Percentiles rank a stretch among this genome's conserved stretches.
These are phyloP conservation scores for Drosophila pallidifrons DNA, from an alignment of 1,140 invertebrate genomes.

Conservation along the genomic window DNA sequence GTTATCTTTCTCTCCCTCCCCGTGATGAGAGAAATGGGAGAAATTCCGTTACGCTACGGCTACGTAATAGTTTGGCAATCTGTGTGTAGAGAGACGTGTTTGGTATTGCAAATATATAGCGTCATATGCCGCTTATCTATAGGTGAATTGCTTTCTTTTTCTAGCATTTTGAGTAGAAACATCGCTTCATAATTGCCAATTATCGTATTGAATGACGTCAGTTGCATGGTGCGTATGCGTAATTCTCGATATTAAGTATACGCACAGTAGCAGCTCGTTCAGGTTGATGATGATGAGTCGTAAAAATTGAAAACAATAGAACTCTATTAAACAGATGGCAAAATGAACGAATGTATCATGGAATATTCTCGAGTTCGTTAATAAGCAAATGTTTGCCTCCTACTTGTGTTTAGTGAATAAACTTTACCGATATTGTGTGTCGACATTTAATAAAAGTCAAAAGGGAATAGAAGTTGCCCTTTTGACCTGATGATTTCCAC, in stretches of 20 bases:
- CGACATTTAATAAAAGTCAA: constrained; percentile 18
- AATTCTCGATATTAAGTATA: constrained; percentile 58
- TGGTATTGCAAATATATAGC: neutral
- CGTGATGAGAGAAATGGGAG: neutral
- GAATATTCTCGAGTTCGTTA: neutral
- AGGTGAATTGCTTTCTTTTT: constrained; percentile 50
- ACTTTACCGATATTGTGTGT: constrained; percentile 1
- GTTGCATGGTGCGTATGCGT: constrained; percentile 55
- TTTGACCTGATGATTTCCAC: constrained; percentile 35
- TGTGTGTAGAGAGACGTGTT: neutral
- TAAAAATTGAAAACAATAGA: neutral
- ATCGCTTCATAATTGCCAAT: constrained; percentile 33
- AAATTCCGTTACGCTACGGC: constrained; percentile 5
- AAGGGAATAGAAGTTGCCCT: constrained; percentile 9
- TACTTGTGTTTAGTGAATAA: neutral
- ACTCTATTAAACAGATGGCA: neutral
- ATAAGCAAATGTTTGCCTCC: neutral
- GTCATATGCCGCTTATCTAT: constrained; percentile 48
- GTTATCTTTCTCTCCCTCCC: neutral
- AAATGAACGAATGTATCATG: neutral
- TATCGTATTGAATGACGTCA: constrained; percentile 43
- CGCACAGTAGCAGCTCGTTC: constrained; percentile 19
- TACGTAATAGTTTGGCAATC: constrained; percentile 38
- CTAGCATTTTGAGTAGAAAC: constrained; percentile 6
- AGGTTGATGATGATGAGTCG: neutral